Base-by-base conservation (phyloP, 2,888 invertebrate species). In the Octodonta nipae region DNA sequence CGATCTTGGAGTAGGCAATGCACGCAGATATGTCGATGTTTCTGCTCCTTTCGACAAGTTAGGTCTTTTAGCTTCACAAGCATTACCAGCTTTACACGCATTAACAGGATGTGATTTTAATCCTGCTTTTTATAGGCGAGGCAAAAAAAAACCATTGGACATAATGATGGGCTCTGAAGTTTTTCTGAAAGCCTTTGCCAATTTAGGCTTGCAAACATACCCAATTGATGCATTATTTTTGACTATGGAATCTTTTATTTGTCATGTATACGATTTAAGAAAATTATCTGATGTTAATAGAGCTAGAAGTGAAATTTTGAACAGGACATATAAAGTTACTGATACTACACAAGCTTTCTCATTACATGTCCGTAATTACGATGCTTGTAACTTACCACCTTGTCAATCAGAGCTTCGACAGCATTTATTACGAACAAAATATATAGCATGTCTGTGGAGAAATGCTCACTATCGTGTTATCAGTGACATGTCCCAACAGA, bases 261-360 rank as follows among this genome's bases (percentile, higher is more conserved):
- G 46, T 32, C 43, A 40, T 11, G 34, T 47, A 33, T 47, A 48
- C 27, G 37, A 40, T 13, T 25, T 42, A 29, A 47, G 43, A 35
- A 20, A 29, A 48, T 34, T 45, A 30, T 26, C 24, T 13, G 43
- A 46, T 40, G 42, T 50, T 14, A 43, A 50, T 31, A 29, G 22
- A 31, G 44, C 42, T 16, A 37, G 37, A 20, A 35, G 34, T 31
- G 37, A 15, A 13, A 38, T 42, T 7, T 50, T 49, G 28, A 43
- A 38, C 34, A 47, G 42, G 29, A 51, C 50, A 15, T 52, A 50
- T 36, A 46, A 50, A 32, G 43, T 51, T 28, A 33, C 34, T 35
- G 45, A 50, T 38, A 44, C 28, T 13, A 41, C 42, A 12, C 29
- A 45, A 36, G 38, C 44, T 17, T 46, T 43, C 33, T 42, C 41